These are phyloP conservation scores for Lasiurus cinereus DNA, from an alignment of 2,113 vertebrate genomes.

Conservation along the genomic window DNA sequence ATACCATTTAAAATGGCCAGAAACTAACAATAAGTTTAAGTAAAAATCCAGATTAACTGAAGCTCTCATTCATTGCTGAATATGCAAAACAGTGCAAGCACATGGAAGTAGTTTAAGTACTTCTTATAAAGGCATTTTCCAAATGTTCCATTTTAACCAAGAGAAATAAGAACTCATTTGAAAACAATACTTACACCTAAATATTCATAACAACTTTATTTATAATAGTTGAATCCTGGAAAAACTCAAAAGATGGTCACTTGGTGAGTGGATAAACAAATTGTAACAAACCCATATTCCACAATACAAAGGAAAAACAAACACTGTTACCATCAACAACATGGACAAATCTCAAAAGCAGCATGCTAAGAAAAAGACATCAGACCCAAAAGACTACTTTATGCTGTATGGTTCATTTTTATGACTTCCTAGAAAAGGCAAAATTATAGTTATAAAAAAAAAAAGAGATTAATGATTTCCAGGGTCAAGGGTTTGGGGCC, in stretches of 20 bases:
- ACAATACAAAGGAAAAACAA: not conserved
- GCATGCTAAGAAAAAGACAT: not conserved
- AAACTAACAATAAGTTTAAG: not conserved
- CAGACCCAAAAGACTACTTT: not conserved
- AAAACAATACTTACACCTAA: not conserved
- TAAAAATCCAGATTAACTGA: not conserved
- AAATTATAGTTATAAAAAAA: not conserved
- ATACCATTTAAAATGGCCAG: not conserved
- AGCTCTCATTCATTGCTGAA: not conserved
- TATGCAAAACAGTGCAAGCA: not conserved
- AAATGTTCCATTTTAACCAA: not conserved
- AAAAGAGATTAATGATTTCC: not conserved
- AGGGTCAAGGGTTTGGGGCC: not conserved
- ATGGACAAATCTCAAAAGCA: not conserved
- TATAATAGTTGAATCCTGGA: not conserved
- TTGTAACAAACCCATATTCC: not conserved
- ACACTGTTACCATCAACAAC: not conserved
- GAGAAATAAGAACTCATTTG: not conserved
- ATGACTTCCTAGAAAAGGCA: not conserved
- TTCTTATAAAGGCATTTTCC: not conserved
- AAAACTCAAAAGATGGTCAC: not conserved
- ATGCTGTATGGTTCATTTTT: not conserved
- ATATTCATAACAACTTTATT: not conserved
- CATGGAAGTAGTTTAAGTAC: not conserved
- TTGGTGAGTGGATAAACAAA: not conserved